Conservation (phyloP, 2,797 vertebrate species). For the Molossus alvarezi region DNA sequence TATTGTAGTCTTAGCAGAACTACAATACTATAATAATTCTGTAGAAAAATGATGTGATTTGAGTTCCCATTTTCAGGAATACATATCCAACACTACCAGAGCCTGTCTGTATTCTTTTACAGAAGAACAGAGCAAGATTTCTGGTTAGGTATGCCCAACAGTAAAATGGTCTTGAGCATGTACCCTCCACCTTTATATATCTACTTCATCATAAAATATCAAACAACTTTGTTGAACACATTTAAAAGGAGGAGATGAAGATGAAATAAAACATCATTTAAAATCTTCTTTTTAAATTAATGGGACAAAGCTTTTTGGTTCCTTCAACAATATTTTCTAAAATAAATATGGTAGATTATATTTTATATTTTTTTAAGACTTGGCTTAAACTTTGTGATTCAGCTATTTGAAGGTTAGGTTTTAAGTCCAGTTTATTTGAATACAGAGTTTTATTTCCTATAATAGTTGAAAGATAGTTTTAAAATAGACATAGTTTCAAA, state of each 20-base stretch:
- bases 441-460: conserved; percentile 8
- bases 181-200: not conserved
- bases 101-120: not conserved
- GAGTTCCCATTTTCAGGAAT: not conserved
- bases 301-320: not conserved
- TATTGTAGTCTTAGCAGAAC: not conserved
- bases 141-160: not conserved
- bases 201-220: not conserved
- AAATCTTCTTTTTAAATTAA: conserved; percentile 35
- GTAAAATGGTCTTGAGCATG: not conserved
- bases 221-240: not conserved
- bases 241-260: not conserved
- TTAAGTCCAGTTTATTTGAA: conserved; percentile 14
- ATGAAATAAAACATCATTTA: not conserved
- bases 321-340: not conserved
- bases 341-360: not conserved
- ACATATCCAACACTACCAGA: not conserved
- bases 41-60: conserved; percentile 5
- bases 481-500: conserved; percentile 14
- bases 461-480: conserved; percentile 14
- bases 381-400: conserved; percentile 29
- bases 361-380: not conserved
- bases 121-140: conserved; percentile 33
- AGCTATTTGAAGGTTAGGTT: conserved; percentile 25
- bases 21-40: not conserved